These are phyloP conservation scores for Condylura cristata DNA, from an alignment of 2,113 vertebrate species.

Conservation along the genomic window DNA sequence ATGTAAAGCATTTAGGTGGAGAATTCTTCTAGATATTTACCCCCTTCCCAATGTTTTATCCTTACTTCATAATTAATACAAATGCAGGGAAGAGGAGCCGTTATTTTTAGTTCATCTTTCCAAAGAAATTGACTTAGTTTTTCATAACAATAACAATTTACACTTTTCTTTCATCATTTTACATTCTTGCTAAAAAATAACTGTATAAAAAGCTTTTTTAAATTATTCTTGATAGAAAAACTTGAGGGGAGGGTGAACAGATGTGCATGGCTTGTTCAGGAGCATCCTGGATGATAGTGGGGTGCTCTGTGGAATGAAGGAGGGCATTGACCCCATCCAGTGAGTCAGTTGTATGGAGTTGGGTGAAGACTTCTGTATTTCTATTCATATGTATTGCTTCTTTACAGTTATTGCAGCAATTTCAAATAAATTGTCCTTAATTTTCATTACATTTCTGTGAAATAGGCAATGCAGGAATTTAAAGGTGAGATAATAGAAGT, in stretches of 20 bases:
- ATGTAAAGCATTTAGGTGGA: not conserved
- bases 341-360: not conserved
- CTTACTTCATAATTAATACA: not conserved
- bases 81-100: too few relatives aligned
- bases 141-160: not conserved
- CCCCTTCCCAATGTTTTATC: not conserved
- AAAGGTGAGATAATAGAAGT: not conserved
- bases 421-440: not conserved
- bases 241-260: not conserved
- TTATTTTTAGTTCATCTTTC: constrained; percentile 14
- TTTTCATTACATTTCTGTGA: not conserved
- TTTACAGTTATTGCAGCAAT: not conserved
- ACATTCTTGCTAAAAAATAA: not conserved
- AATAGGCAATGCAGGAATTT: not conserved
- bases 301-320: not conserved
- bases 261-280: not conserved
- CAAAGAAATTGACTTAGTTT: not conserved
- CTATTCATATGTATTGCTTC: not conserved
- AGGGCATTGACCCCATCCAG: fast-evolving
- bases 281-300: not conserved
- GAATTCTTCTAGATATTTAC: not conserved
- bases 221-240: not conserved
- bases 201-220: not conserved
- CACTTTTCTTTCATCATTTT: not conserved
- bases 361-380: not conserved